These are phyloP conservation scores for Thomomys bottae DNA, from an alignment of 2,113 vertebrate genomes.

Conservation along the genomic window DNA sequence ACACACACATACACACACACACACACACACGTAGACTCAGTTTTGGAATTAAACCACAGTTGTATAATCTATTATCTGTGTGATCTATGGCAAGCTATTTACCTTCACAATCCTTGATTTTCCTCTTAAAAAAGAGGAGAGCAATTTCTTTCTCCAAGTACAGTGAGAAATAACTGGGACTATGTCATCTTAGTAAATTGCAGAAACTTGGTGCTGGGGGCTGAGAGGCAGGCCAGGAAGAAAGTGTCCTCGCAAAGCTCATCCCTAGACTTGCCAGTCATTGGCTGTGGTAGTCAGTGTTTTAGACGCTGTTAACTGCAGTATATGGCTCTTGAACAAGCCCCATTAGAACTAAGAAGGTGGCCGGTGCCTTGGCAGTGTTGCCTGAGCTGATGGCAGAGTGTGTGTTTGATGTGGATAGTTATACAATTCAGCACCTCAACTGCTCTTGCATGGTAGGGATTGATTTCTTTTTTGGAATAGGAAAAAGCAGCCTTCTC, in stretches of 20 bases:
- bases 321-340: not conserved
- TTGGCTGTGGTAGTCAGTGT: not conserved
- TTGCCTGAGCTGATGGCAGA: not conserved
- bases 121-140: not conserved
- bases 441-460: not conserved
- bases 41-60: not conserved
- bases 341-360: not conserved
- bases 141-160: not conserved
- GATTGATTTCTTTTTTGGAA: not conserved
- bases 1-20: too few species aligned
- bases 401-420: not conserved
- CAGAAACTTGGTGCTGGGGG: not conserved
- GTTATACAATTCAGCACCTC: not conserved
- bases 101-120: not conserved
- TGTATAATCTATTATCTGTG: not conserved
- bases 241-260: not conserved
- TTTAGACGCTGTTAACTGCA: not conserved
- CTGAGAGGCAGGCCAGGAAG: not conserved
- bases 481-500: not conserved
- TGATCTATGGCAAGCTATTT: not conserved
- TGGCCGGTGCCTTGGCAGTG: not conserved
- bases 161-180: not conserved
- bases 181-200: not conserved
- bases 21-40: too few species aligned
- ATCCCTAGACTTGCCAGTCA: not conserved